Evolutionary conservation across 1,140 invertebrate species (phyloP).

Genomic region (Linepithema humile): DNA sequence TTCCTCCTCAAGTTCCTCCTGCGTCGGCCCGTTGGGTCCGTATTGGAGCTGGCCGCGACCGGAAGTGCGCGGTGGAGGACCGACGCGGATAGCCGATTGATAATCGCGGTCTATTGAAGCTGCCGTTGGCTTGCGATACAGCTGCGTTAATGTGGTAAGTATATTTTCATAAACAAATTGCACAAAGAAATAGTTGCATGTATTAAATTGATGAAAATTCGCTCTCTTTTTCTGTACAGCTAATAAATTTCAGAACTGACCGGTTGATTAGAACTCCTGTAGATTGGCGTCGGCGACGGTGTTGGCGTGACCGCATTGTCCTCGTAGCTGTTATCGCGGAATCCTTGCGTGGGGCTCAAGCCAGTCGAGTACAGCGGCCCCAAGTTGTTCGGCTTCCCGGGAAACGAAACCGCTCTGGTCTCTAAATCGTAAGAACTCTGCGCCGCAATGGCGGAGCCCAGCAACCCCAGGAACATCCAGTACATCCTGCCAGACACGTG

Average conservation of each 20-base stretch:
- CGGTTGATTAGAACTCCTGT: constrained; percentile 69
- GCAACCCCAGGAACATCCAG: constrained; percentile 76
- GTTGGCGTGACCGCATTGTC: constrained; percentile 83
- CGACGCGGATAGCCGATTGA: constrained; percentile 69
- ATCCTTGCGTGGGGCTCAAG: constrained; percentile 74
- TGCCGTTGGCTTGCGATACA: constrained; percentile 74
- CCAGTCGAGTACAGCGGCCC: constrained; percentile 78
- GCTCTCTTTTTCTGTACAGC: too few species aligned
- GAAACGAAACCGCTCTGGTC: constrained; percentile 76
- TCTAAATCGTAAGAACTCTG: constrained; percentile 80
- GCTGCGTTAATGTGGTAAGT: constrained; percentile 17
- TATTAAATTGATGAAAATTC: too few species aligned
- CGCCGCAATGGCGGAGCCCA: constrained; percentile 74
- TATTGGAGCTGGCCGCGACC: constrained; percentile 59
- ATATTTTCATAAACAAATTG: neutral
- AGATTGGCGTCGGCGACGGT: constrained; percentile 79
- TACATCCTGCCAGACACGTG: constrained; percentile 75
- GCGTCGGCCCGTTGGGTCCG: constrained; percentile 52
- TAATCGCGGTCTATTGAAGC: constrained; percentile 55
- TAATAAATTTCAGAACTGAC: constrained; percentile 54
- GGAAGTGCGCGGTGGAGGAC: constrained; percentile 61
- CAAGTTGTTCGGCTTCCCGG: constrained; percentile 76
- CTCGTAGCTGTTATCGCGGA: constrained; percentile 83
- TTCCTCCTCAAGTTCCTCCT: constrained; percentile 88
- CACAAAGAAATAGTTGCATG: neutral